Base-by-base conservation (phyloP, 2,797 vertebrate species). In the Halcyon chelicuti region DNA sequence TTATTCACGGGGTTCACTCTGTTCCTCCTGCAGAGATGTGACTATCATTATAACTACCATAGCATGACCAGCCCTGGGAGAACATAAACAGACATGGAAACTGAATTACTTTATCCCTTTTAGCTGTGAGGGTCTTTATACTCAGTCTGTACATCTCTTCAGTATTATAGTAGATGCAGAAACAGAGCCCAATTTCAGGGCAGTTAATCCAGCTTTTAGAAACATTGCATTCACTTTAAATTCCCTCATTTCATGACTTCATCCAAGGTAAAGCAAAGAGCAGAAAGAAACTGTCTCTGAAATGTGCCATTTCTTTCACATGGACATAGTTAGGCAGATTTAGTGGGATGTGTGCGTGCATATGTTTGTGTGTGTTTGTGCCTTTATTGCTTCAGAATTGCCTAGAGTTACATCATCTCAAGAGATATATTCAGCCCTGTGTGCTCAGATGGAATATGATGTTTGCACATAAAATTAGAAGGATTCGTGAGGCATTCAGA, bases 311-410 rank as follows among this genome's bases (percentile, higher is more conserved):
- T 91, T 95, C 71, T 78, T 82, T 92, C 49, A 54, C 88, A 42
- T 61, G 93, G 86, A 87, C 88, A 77, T 21, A 77, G 86, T 63
- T 37, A 87, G 11, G 0, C 61, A 86, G 95, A 76, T 95, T 96
- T 96, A 93, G 88, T 63, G 92, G 90, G 80, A 92, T 94, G 92
- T 96, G 95, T 68, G 68, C 63, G 60, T 82, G 92, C 94, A 94
- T 96, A 86, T 83, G 94, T 92, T 97, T 94, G 79, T 88, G 46
- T 70, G 90, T 70, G 79, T 92, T 93, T 78, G 66, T 94, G 76
- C 94, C 88, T 80, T 96, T 92, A 96, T 94, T 91, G 92, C 86
- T 93, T 82, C 77, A 95, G 88, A 90, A 94, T 37, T 87, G 74
- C 82, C 86, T 92, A 33, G 70, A 91, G 86, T 96, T 94, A 90